These are phyloP conservation scores for Anoura caudifer DNA, from an alignment of 2,113 vertebrate species.

Conservation along the genomic window DNA sequence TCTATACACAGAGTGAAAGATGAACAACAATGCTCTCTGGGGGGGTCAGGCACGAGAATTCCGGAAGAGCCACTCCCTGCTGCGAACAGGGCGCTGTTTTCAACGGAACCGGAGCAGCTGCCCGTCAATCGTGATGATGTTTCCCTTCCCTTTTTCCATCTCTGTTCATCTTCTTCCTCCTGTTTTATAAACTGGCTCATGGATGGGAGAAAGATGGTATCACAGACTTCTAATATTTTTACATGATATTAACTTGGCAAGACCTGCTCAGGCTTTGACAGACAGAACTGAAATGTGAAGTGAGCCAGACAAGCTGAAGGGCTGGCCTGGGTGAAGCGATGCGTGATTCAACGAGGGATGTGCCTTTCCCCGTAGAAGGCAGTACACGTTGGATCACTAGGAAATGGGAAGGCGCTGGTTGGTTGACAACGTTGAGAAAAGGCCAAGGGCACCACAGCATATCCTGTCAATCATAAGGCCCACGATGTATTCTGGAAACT, in stretches of 20 bases:
- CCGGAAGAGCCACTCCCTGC: neutral
- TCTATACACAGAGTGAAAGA: neutral
- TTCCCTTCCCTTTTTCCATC: neutral
- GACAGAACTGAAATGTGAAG: neutral
- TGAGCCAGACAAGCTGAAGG: neutral
- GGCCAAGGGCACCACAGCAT: neutral
- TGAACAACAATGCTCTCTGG: neutral
- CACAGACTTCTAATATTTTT: neutral
- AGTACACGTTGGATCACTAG: neutral
- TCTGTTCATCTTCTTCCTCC: neutral
- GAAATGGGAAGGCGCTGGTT: neutral
- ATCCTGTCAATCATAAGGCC: neutral
- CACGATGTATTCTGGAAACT: neutral
- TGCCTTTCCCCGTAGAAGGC: neutral
- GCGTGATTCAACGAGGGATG: neutral
- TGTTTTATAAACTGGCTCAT: neutral
- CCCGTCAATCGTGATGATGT: neutral
- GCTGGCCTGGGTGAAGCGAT: neutral
- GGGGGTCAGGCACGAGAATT: neutral
- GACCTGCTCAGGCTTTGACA: neutral
- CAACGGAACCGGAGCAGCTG: neutral
- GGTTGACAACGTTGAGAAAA: neutral
- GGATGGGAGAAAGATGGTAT: neutral
- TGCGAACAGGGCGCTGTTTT: neutral
- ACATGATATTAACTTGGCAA: neutral